These are phyloP conservation scores for Megaceryle torquata DNA, from an alignment of 2,113 vertebrate species.

Conservation along the genomic window DNA sequence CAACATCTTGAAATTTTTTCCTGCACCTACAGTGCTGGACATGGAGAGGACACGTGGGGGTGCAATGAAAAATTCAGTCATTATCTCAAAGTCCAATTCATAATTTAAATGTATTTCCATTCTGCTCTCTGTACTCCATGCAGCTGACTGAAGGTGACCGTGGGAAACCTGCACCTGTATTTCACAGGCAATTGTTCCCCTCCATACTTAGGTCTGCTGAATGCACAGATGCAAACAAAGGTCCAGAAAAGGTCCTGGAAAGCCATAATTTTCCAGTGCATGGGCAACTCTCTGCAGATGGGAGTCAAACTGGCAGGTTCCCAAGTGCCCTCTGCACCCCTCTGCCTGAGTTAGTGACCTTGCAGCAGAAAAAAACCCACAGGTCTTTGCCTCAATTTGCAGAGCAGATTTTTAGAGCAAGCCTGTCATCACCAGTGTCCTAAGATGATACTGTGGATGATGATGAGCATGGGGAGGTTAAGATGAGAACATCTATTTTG, in stretches of 20 bases:
- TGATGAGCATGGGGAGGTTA: background rate
- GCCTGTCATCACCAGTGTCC: background rate
- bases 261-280: background rate
- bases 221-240: background rate
- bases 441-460: background rate
- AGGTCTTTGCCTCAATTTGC: background rate
- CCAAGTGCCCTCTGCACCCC: background rate
- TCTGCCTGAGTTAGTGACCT: background rate
- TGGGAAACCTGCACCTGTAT: background rate
- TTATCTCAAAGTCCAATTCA: background rate
- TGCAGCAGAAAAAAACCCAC: background rate
- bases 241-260: background rate
- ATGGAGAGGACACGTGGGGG: no score
- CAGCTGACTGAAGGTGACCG: background rate
- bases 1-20: background rate
- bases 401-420: background rate
- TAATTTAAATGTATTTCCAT: background rate
- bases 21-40: background rate
- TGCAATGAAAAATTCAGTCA: background rate
- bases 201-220: background rate
- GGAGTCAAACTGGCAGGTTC: background rate
- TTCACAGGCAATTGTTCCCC: background rate
- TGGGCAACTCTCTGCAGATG: background rate
- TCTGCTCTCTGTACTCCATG: background rate
- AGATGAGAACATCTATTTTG: background rate